Base-by-base conservation (phyloP, 1,140 invertebrate species). In the Ooceraea biroi region DNA sequence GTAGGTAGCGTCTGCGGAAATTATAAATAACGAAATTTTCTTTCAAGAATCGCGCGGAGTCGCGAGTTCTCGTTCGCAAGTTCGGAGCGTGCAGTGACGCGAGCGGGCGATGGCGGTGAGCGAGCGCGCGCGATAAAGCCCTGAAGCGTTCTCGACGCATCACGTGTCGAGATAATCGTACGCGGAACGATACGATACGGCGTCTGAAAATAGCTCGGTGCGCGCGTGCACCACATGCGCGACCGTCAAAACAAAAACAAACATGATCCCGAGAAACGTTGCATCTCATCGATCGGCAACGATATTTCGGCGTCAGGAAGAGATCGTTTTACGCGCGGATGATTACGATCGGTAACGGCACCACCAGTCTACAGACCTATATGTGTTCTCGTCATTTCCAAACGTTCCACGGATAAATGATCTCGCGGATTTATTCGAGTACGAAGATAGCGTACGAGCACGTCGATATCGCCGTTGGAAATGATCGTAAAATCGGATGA, bases 101-200 rank as follows among this genome's bases (percentile, higher is more conserved):
- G 46, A 44, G 52, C 61, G 11, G 14, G 25, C 65, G 50, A 36
- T 63, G 17, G 60, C 58, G 30, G 25, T 71, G 10, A 50, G 27
- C 27, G 11, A 58, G 25, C 30, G 76, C 36, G 12, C 25, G 22
- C 12, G 87, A 89, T 88, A 89, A 89, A 27, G 25, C 36, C 36
- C 66, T n/a, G 41, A 17, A 30, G 17, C 76, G 60, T 60, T 85
- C 69, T 76, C 30, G 61, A 48, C 52, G 72, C 69, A 82, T 83
- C 77, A 73, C 73, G 78, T 71, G 84, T 69, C 44, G 86, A 74
- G 86, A 88, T 86, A 88, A 86, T 50, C 5, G 76, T 80, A 74
- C 61, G 52, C 36, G 36, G 25, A 82, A 74, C 63, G 84, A 84
- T 84, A 68, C 50, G 86, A 86, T 83, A 78, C 5, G 11, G 25